phyloP scores from a whole-genome alignment of 2,113 vertebrate species.

The Egretta garzetta region DNA sequence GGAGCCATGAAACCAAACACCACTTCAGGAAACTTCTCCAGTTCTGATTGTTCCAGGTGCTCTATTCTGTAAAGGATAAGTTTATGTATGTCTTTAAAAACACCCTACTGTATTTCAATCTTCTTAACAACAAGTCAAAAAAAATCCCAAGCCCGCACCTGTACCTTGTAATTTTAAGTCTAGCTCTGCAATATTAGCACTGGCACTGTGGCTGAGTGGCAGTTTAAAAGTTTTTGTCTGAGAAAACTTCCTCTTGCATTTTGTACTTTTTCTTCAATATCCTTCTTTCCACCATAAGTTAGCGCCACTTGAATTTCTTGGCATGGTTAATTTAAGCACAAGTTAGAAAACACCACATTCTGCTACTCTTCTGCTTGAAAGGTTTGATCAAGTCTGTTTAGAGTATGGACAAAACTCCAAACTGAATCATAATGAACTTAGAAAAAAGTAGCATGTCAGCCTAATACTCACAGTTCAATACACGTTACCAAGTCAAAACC shows the following conservation, averaged over 20 bases:
- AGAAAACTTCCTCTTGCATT: not conserved
- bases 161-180: not conserved
- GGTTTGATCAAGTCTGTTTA: not conserved
- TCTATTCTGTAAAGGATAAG: conserved; percentile 83
- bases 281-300: not conserved
- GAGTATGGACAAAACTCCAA: not conserved
- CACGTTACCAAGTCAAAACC: conserved; percentile 90
- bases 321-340: not conserved
- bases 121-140: not conserved
- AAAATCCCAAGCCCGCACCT: fast-evolving
- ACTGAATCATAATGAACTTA: not conserved
- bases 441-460: not conserved
- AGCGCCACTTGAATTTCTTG: not conserved
- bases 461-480: conserved; percentile 90
- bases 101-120: not conserved
- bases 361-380: not conserved
- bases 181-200: not conserved
- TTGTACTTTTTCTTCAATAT: not conserved
- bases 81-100: not conserved
- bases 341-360: not conserved
- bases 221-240: not conserved
- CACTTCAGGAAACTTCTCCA: conserved; percentile 86
- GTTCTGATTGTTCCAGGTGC: conserved; percentile 83
- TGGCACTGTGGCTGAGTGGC: not conserved
- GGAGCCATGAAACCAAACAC: conserved; percentile 94